Evolutionary conservation across 2,888 invertebrate genomes (phyloP).

Genomic region (Drosophila pseudotalamancana): DNA sequence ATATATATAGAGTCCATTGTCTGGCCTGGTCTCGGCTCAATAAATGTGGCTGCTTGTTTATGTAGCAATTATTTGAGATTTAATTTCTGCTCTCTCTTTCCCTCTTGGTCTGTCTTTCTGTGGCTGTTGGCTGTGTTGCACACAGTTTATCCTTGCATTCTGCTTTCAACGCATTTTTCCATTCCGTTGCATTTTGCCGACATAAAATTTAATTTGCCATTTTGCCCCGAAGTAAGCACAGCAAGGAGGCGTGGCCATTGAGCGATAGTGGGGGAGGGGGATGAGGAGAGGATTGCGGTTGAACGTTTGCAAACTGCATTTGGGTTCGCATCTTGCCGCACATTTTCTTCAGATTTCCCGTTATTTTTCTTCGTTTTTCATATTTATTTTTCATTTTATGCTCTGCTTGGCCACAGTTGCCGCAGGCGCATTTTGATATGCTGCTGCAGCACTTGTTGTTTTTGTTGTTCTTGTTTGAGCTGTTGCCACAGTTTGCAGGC

Average conservation of each 20-base stretch:
- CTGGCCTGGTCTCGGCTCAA: constrained; percentile 16
- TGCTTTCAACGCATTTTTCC: constrained; percentile 64
- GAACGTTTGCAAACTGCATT: constrained; percentile 55
- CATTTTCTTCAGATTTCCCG: constrained; percentile 40
- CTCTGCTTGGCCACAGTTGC: constrained; percentile 67
- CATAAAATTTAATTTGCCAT: constrained; percentile 72
- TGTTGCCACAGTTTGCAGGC: constrained; percentile 7
- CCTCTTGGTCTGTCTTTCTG: background rate
- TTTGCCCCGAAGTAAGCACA: constrained; percentile 61
- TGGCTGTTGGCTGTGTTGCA: constrained; percentile 13
- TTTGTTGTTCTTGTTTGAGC: constrained; percentile 10
- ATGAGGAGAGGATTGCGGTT: background rate
- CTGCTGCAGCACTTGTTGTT: constrained; percentile 8
- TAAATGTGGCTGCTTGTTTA: constrained; percentile 61
- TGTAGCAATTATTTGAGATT: constrained; percentile 59
- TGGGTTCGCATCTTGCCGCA: constrained; percentile 51
- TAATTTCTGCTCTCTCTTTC: constrained; percentile 46
- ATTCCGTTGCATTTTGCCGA: constrained; percentile 66
- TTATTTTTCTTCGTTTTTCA: constrained; percentile 45
- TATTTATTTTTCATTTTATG: constrained; percentile 78
- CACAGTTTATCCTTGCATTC: constrained; percentile 25
- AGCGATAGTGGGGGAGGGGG: background rate
- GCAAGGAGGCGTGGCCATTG: constrained; percentile 44
- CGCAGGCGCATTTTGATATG: constrained; percentile 64
- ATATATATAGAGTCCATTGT: background rate